Evolutionary conservation across 2,113 vertebrate species (phyloP).

Genomic region (Castor canadensis): DNA sequence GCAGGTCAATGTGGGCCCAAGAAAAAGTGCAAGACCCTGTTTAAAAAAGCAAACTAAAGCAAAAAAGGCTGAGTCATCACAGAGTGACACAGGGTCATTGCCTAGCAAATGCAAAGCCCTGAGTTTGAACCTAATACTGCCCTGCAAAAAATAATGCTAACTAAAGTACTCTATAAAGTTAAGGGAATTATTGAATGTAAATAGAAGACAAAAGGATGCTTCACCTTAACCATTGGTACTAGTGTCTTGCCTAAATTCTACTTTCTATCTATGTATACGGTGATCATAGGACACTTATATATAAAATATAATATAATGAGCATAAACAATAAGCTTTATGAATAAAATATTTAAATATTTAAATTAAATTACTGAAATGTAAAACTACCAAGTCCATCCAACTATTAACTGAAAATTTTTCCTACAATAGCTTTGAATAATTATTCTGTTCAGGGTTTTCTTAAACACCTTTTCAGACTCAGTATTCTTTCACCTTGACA

Average conservation of each 20-base stretch:
- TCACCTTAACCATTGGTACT: neutral
- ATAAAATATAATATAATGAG: neutral
- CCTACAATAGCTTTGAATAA: neutral
- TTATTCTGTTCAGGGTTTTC: neutral
- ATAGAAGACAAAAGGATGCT: neutral
- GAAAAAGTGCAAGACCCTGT: too few species aligned
- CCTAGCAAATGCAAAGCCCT: too few species aligned
- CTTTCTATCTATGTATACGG: too few species aligned
- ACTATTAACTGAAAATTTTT: neutral
- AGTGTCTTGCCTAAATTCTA: neutral
- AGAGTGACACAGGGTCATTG: too few species aligned
- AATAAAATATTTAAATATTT: slow-evolving; percentile 6
- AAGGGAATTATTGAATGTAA: neutral
- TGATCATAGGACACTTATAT: neutral
- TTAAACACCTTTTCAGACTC: neutral
- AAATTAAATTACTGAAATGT: neutral
- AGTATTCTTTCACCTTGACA: neutral
- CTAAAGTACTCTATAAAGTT: neutral
- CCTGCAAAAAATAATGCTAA: too few species aligned
- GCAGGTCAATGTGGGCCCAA: too few species aligned
- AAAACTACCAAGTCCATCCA: neutral
- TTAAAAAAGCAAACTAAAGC: too few species aligned
- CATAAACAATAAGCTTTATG: neutral
- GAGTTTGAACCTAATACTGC: too few species aligned
- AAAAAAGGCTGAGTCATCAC: too few species aligned